Evolutionary conservation across 2,113 vertebrate genomes (phyloP).

Genomic region (Gobiocypris rarus): DNA sequence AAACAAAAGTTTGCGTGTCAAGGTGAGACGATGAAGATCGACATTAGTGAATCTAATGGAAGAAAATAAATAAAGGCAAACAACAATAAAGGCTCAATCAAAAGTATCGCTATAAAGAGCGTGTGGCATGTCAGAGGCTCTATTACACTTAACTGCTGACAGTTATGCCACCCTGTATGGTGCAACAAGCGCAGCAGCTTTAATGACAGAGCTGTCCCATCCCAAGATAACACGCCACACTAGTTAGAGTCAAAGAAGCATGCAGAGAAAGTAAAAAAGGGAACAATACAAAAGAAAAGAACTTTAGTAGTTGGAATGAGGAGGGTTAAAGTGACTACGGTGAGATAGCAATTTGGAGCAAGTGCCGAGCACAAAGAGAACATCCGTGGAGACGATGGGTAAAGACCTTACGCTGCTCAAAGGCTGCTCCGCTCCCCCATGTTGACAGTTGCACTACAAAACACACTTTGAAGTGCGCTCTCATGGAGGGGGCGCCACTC

Average conservation of each 20-base stretch:
- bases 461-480: constrained; percentile 77
- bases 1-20: constrained; percentile 77
- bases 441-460: constrained; percentile 81
- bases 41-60: constrained; percentile 66
- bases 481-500: constrained; percentile 71
- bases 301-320: constrained; percentile 15
- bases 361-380: constrained; percentile 72
- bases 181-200: constrained; percentile 45
- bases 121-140: constrained; percentile 68
- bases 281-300: constrained; percentile 60
- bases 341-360: constrained; percentile 74
- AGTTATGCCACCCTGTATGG: constrained; percentile 64
- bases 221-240: constrained; percentile 42
- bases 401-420: constrained; percentile 77
- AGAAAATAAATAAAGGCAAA: constrained; percentile 50
- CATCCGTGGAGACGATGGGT: constrained; percentile 71
- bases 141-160: constrained; percentile 74
- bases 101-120: constrained; percentile 67
- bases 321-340: constrained; percentile 65
- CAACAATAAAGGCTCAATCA: constrained; percentile 71
- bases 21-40: constrained; percentile 58
- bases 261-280: constrained; percentile 46
- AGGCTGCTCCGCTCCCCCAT: constrained; percentile 75
- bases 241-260: constrained; percentile 50
- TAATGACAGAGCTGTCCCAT: constrained; percentile 58